Base-by-base conservation (phyloP, 2,113 vertebrate genomes). In the Malurus elegans region DNA sequence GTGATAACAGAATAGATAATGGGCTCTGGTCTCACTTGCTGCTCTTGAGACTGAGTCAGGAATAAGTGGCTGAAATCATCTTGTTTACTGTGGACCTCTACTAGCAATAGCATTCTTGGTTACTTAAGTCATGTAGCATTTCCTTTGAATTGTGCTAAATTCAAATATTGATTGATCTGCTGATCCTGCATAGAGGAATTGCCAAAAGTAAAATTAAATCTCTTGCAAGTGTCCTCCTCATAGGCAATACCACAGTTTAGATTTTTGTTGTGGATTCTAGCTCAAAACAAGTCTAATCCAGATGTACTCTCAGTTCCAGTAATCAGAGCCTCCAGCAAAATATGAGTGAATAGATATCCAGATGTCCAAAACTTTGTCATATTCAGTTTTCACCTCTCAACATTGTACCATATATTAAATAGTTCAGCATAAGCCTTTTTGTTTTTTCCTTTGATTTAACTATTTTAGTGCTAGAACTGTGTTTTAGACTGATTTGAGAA, bases 291-390 rank as follows among this genome's bases (percentile, higher is more conserved):
- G 9, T 75, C 14, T 44, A 56, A 66, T 57, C 20, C 38, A 75
- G n/a, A 48, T 0, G 0, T 53, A 14, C 31, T 82, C 28, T 86
- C 25, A 25, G 40, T 38, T 32, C 10, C 51, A 10, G 2, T 14
- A 11, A 67, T 70, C 47, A 44, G 44, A 66, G 4, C 28, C 12
- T 65, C 14, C 34, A 21, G 75, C 14, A 86, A 92, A 74, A 24
- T 61, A 60, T 3, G 3, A 71, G 19, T 54, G 26, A 62, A 34
- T 14, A 48, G 16, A 54, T n/a, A 58, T 44, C 14, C 26, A 75
- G 36, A 75, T 54, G 32, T 58, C 14, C 19, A 62, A 74, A 67
- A 54, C 36, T 29, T 71, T 74, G 12, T 62, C 44, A 23, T 40
- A 16, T 25, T 58, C 57, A 21, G 6, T 74, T 85, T 29, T 88